Base-by-base conservation (phyloP, 2,113 vertebrate genomes). In the Balaeniceps rex region DNA sequence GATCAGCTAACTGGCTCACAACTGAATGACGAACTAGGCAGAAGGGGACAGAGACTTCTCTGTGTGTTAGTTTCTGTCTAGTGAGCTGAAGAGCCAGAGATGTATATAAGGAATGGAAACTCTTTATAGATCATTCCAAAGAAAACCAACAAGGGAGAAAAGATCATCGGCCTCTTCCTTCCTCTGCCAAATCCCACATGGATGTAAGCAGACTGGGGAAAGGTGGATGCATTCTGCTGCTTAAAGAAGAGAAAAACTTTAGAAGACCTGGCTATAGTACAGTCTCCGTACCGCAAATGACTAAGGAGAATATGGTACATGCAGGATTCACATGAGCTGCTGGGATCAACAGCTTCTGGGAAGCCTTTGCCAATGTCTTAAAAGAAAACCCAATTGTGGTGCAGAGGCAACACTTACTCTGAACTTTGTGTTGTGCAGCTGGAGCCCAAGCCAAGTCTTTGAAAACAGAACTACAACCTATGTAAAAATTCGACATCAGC, bases 261-360 rank as follows among this genome's bases (percentile, higher is more conserved):
- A 83, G 71, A 69, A 40, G 57, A 58, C 10, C 19, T 47, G 64
- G 46, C 49, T 89, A 6, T 36, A 87, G 87, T 90, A 65, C 22
- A 71, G 75, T 36, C 22, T 79, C 71, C 86, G 52, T 76, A 38
- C 38, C 83, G 57, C 47, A 85, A 46, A 81, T 60, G 44, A 34
- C 63, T 83, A 44, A 83, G n/a, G 29, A 90, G 52, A 75, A 47
- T 9, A 36, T 47, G 17, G 68, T 92, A 61, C 34, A 61, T 6
- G 54, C 23, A 83, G 58, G 76, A 77, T 68, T 92, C 88, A 76
- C n/a, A 83, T 22, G 54, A 88, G 58, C 68, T 94, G 40, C 80
- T 92, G 83, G 58, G 76, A 88, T 88, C 71, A 95, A 83, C 71
- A 86, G 66, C 51, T 95, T 85, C 91, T 92, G 66, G 52, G 29